phyloP scores from a whole-genome alignment of 2,797 vertebrate genomes.

The Orientallactaga sibirica region DNA sequence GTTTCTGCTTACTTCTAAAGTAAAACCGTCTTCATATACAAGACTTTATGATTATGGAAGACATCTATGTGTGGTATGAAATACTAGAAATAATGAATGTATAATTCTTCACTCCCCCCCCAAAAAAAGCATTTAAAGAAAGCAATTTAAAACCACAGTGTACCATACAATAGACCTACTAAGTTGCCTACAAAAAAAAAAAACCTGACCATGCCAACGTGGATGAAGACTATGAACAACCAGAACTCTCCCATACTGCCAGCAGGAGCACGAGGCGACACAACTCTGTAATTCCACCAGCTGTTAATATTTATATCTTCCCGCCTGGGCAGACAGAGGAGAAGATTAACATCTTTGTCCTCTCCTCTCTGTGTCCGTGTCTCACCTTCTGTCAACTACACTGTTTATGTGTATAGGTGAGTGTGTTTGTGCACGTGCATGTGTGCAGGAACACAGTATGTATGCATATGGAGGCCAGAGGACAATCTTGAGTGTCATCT shows the following conservation, averaged over 20 bases:
- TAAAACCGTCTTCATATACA: constrained; percentile 20
- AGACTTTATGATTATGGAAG: neutral
- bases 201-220: neutral
- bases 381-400: neutral
- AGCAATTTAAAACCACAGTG: neutral
- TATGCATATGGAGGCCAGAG: no score
- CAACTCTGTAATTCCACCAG: neutral
- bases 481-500: no score
- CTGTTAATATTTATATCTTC: neutral
- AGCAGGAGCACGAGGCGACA: neutral
- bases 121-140: neutral
- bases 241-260: neutral
- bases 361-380: neutral
- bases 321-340: neutral
- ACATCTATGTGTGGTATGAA: neutral
- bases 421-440: no score
- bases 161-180: neutral
- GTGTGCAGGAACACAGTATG: no score
- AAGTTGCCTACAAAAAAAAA: neutral
- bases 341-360: neutral
- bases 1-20: neutral
- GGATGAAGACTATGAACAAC: neutral
- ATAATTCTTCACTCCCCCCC: neutral
- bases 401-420: neutral
- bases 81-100: neutral